Percentiles rank a stretch among this genome's conserved stretches.
Conservation (phyloP, 2,888 invertebrate species). For the Calameuta filiformis region DNA sequence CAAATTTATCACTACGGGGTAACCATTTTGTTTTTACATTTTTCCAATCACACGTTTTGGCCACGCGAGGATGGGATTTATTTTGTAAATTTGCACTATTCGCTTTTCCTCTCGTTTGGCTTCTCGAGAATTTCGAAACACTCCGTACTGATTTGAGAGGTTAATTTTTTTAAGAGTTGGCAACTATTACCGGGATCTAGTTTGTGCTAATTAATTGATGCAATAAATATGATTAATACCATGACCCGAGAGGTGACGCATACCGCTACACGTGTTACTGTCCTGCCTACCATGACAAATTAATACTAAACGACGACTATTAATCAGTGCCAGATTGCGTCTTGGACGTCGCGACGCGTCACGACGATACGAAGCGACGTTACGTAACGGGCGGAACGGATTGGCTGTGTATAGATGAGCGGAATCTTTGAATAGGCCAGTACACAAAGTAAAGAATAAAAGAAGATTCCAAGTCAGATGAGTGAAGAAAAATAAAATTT, state of each 20-base stretch:
- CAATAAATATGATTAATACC: conserved; percentile 44
- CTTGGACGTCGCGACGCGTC: background rate
- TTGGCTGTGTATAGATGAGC: background rate
- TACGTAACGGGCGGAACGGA: background rate
- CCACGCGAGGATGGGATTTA: background rate
- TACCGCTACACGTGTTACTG: conserved; percentile 33
- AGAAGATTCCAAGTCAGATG: background rate
- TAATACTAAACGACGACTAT: conserved; percentile 25
- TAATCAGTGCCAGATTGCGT: conserved; percentile 3
- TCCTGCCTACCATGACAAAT: conserved; percentile 34
- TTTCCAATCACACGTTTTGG: background rate
- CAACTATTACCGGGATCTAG: conserved; percentile 34
- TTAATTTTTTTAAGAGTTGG: conserved; percentile 12
- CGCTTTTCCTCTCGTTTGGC: background rate
- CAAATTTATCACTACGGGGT: background rate
- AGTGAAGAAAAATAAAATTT: background rate
- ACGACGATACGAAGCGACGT: background rate
- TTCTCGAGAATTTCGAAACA: background rate
- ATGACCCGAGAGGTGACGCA: conserved; percentile 25
- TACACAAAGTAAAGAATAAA: background rate
- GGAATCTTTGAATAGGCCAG: background rate
- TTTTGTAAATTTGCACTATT: background rate
- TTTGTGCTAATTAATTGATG: conserved; percentile 41
- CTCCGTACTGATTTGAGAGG: background rate
- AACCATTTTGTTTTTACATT: background rate